A percentile compares a stretch with the other conserved stretches of the same genome.
Conservation (phyloP, 2,888 invertebrate genomes). For the Zeuzera pyrina region DNA sequence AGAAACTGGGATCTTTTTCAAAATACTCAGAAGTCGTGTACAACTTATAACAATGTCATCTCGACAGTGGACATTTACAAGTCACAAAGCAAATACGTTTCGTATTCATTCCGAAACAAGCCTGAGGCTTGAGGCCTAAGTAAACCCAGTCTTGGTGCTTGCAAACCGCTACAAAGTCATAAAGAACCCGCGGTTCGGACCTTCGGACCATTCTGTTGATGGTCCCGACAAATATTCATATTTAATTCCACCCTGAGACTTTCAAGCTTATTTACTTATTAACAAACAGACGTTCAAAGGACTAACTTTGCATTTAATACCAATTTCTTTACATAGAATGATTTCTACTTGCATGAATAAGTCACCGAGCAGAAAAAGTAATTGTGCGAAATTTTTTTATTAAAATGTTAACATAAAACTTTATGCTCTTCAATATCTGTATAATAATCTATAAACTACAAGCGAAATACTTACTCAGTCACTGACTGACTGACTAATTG, state of each 20-base stretch:
- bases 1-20: conserved; percentile 33
- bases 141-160: conserved; percentile 45
- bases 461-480: too few relatives aligned
- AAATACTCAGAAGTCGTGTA: conserved; percentile 35
- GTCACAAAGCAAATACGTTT: conserved; percentile 59
- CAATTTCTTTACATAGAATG: too few relatives aligned
- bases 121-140: conserved; percentile 51
- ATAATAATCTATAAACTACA: too few relatives aligned
- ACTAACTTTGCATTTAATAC: conserved; percentile 20
- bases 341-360: too few relatives aligned
- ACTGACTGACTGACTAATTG: too few relatives aligned
- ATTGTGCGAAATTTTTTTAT: too few relatives aligned
- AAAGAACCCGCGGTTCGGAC: conserved; percentile 50
- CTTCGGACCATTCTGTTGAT: conserved; percentile 44
- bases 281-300: conserved; percentile 44
- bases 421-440: too few relatives aligned
- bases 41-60: conserved; percentile 60
- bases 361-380: too few relatives aligned
- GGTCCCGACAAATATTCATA: conserved; percentile 64
- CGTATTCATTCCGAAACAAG: conserved; percentile 54
- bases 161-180: conserved; percentile 43
- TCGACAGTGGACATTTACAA: conserved; percentile 52
- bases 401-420: too few relatives aligned
- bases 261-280: conserved; percentile 40
- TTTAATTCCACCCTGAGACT: conserved; percentile 49